phyloP scores from a whole-genome alignment of 2,113 vertebrate species.

The Alces alces region DNA sequence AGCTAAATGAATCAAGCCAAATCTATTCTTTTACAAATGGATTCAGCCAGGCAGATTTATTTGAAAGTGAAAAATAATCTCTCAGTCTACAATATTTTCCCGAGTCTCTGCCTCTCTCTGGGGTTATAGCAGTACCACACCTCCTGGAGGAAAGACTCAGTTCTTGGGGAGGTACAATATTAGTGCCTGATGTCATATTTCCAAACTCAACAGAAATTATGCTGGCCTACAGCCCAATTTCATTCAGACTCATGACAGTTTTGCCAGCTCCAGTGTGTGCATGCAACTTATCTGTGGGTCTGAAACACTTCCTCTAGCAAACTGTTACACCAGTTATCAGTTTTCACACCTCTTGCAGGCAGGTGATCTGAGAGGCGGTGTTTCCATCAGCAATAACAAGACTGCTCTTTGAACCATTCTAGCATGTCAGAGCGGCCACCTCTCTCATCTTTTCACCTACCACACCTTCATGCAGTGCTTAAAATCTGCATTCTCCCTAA shows the following conservation, averaged over 20 bases:
- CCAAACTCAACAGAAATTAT: background rate
- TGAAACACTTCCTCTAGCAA: background rate
- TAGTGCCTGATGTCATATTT: background rate
- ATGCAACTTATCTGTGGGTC: no score
- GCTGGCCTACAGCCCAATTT: background rate
- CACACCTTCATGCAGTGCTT: background rate
- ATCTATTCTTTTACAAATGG: conserved; percentile 37
- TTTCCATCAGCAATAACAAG: background rate
- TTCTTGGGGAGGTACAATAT: background rate
- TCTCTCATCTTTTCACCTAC: background rate
- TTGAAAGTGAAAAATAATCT: conserved; percentile 40
- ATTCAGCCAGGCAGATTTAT: conserved; percentile 43
- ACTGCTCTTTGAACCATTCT: background rate
- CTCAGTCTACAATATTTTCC: conserved; percentile 15
- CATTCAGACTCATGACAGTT: background rate
- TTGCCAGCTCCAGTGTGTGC: background rate
- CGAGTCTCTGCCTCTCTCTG: conserved; percentile 12
- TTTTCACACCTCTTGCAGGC: background rate
- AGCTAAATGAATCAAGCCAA: background rate
- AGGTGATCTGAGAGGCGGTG: background rate
- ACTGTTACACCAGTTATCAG: background rate
- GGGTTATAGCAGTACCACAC: background rate
- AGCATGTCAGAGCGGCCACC: background rate
- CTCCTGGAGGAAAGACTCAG: background rate
- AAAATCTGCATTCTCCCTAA: background rate